Evolutionary conservation across 2,888 invertebrate species (phyloP), one percentile per base, ranked within the genome.

Genomic region (Pherbina coryleti): DNA sequence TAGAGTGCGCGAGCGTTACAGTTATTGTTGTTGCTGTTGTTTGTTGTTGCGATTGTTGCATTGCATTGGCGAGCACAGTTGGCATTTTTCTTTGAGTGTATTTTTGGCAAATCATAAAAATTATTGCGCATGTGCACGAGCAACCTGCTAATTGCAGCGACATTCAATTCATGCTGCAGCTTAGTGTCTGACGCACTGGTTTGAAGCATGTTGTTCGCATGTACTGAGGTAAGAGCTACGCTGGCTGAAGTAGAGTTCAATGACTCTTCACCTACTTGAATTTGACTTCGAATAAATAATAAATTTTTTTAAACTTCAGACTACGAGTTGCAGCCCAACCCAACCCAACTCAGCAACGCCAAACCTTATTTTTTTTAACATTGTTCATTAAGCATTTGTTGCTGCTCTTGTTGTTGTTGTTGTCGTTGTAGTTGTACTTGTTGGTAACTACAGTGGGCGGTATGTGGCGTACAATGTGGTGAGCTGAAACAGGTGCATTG

Each of bases 101-200:
- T 67, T 67, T 67, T 67, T 67, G 67, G 67, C 67, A 49, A 67
- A 67, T 22, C 49, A 67, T 67, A 67, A 67, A 67, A 67, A 67
- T 37, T 62, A 28, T 62, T 62, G 62, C 62, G 62, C 62, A 62
- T 62, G 62, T 25, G 62, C 28, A 34, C 22, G 55, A 7, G 64
- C 64, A 34, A 64, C 34, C n/a, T 64, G 64, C 31, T 64, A 64
- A 64, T 64, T 31, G 67, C 64, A 17, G 64, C 28, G 28, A n/a
- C 64, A 17, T 19, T 25, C 44, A 22, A 19, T 37, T 67, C 37
- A 19, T 67, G 67, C 67, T 19, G 44, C 37, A 14, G 22, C 19
- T 8, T 49, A 64, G 28, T 31, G 34, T 31, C 14, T 64, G 64
- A n/a, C 31, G 64, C 64, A 31, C 14, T 31, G 64, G 22, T 19